Base-by-base conservation (phyloP, 1,140 invertebrate genomes). In the Euwallacea similis region DNA sequence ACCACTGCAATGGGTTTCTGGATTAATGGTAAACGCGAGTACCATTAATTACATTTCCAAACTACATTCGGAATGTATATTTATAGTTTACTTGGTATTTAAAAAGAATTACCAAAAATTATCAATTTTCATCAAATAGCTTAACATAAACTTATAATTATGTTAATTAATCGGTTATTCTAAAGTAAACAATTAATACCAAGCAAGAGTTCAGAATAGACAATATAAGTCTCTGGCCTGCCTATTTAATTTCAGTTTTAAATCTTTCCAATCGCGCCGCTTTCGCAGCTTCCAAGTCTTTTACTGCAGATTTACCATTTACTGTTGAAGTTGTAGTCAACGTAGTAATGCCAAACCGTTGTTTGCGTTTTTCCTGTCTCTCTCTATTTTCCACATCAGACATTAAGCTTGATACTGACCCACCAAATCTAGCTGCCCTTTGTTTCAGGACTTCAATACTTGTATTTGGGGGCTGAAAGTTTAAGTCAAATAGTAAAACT, bases 341-440 rank as follows among this genome's bases (percentile, higher is more conserved):
- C 58, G 81, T 77, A 4, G 81, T 82, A 70, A 81, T 80, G 9
- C 88, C 87, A 81, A 92, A 92, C 75, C 90, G 85, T 47, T 85
- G 88, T 80, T 90, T 90, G 42, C 90, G 85, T 79, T 90, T 91
- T 58, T 89, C 87, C 78, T 91, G 81, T 77, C 85, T 87, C 69
- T 89, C 90, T 74, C 89, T 84, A 13, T 86, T 83, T 77, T 89
- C 86, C 70, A 90, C 83, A 77, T 89, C 89, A 47, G 87, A 85
- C 81, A 90, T 86, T 41, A 87, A 83, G 53, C 85, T 87, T 1
- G 90, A 90, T n/a, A 90, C 88, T 9, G 87, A 88, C 13, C 85
- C 83, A 4, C 91, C 91, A 84, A 93, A 93, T 73, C 91, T 84
- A 82, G 92, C 88, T 41, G 89, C 89, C 66, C 91, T 84, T 75